A percentile compares a stretch with the other conserved stretches of the same genome.
Conservation (phyloP, 2,113 vertebrate species). For the Calypte anna region DNA sequence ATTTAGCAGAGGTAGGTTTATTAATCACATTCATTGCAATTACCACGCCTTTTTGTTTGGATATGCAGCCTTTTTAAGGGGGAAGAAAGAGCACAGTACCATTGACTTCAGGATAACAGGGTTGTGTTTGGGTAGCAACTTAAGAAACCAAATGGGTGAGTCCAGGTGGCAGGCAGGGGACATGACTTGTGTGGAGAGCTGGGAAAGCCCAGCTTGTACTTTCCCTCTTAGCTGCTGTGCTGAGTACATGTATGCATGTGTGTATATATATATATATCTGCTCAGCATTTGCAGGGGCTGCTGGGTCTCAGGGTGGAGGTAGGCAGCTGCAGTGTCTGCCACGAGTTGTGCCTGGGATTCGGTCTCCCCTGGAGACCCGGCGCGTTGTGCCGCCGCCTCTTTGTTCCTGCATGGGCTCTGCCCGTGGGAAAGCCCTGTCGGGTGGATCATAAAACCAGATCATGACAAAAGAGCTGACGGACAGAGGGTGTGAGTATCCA, state of each 20-base stretch:
- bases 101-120: rapidly evolving
- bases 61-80: rapidly evolving
- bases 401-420: neutral
- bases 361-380: neutral
- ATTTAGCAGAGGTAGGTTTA: neutral
- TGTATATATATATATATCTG: neutral
- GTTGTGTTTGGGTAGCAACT: neutral
- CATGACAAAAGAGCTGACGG: neutral
- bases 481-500: neutral
- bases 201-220: neutral
- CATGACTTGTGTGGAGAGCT: rapidly evolving
- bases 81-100: neutral
- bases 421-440: neutral
- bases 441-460: neutral
- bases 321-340: neutral
- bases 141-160: rapidly evolving
- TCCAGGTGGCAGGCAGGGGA: neutral
- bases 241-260: neutral
- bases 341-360: rapidly evolving
- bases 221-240: neutral
- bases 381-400: neutral
- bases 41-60: neutral
- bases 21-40: rapidly evolving
- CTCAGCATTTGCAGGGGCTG: neutral
- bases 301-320: neutral